Evolutionary conservation across 2,113 vertebrate genomes (phyloP).

Genomic region (Scolopax mira): DNA sequence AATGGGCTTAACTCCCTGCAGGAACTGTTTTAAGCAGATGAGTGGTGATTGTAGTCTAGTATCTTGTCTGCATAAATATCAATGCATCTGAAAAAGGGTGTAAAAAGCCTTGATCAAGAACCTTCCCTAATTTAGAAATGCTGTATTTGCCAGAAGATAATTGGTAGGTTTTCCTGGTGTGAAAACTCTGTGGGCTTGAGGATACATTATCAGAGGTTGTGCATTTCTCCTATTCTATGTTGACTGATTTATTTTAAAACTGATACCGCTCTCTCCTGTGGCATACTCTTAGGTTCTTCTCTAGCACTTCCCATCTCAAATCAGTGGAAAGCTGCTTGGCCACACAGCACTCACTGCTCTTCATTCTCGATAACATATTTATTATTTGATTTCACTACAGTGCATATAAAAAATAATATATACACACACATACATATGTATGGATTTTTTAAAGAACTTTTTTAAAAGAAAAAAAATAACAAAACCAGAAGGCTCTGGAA

Average conservation of each 20-base stretch:
- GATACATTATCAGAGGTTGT: not conserved
- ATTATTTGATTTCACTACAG: not conserved
- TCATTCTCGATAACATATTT: not conserved
- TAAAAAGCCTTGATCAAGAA: not conserved
- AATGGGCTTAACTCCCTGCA: not conserved
- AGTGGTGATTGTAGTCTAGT: not conserved
- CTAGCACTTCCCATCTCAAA: not conserved
- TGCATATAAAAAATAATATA: fast-evolving
- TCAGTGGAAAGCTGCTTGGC: not conserved
- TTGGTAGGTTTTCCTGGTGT: not conserved
- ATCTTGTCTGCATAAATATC: not conserved
- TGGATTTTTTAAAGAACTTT: not conserved
- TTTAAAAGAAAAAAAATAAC: not conserved
- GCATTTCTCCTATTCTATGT: not conserved
- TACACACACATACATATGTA: fast-evolving
- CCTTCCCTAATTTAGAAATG: not conserved
- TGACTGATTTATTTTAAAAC: not conserved
- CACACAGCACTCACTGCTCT: not conserved
- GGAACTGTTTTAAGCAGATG: not conserved
- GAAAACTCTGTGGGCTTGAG: not conserved
- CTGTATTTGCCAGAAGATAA: not conserved
- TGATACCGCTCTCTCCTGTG: not conserved
- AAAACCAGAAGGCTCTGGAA: not conserved
- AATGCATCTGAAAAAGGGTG: not conserved
- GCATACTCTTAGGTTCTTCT: not conserved